Evolutionary conservation across 2,888 invertebrate genomes (phyloP).

Genomic region (Parnassius glacialis): DNA sequence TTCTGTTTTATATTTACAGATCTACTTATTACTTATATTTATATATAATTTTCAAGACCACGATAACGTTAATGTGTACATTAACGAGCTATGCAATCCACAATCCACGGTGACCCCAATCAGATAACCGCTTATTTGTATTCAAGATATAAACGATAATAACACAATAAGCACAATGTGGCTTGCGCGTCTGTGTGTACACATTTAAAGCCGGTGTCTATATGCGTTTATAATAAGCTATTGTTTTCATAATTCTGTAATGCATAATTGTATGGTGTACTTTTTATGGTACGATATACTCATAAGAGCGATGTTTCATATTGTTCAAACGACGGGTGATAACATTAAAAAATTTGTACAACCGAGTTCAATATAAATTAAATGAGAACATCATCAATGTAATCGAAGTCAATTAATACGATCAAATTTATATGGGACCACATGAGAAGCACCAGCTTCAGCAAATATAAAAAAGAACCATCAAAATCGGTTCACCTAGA

Average conservation of each 20-base stretch:
- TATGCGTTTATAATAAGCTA: conserved; percentile 14
- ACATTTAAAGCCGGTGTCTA: conserved; percentile 6
- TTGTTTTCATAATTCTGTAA: conserved; percentile 8
- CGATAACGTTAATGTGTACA: conserved; percentile 5
- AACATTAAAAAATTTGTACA: too few species aligned
- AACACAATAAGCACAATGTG: neutral
- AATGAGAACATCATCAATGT: too few species aligned
- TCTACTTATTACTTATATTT: neutral
- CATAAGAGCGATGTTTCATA: too few species aligned
- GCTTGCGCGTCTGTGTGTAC: conserved; percentile 3
- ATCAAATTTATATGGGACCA: too few species aligned
- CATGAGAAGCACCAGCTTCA: too few species aligned
- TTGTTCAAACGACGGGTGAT: too few species aligned
- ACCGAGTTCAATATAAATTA: too few species aligned
- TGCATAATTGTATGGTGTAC: conserved; percentile 1
- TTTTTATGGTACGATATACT: conserved; percentile 5
- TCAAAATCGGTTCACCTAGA: too few species aligned
- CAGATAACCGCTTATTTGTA: conserved; percentile 10
- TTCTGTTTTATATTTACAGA: too few species aligned
- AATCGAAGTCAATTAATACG: too few species aligned
- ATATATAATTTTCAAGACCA: conserved; percentile 1
- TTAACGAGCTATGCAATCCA: neutral
- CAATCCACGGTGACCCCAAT: neutral
- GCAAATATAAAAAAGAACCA: too few species aligned
- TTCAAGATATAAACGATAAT: conserved; percentile 6